These are phyloP conservation scores for Bos javanicus DNA, from an alignment of 2,113 vertebrate species.

Conservation along the genomic window DNA sequence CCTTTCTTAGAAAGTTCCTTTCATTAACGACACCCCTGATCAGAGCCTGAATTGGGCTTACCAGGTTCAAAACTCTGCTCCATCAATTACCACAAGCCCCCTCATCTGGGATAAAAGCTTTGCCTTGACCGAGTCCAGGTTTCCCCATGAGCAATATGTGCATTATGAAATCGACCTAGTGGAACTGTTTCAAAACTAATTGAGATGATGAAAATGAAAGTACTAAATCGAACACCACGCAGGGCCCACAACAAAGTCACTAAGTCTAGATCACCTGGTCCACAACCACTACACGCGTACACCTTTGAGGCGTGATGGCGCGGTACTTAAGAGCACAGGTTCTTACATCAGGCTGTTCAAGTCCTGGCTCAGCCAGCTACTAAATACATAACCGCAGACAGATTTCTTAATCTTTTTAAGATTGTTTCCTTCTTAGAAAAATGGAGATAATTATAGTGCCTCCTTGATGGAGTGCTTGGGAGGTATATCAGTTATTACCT, in stretches of 20 bases:
- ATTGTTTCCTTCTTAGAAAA: not conserved
- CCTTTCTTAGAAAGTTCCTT: not conserved
- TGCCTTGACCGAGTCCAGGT: not conserved
- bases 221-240: not conserved
- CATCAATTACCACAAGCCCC: not conserved
- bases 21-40: not conserved
- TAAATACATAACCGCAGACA: not conserved
- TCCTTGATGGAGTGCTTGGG: not conserved
- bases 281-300: accelerated
- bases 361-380: not conserved
- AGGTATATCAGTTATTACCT: not conserved
- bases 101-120: not conserved
- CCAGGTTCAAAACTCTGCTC: not conserved
- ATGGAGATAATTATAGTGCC: not conserved
- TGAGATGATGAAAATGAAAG: not conserved
- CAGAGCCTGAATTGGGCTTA: not conserved
- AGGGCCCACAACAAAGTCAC: not conserved
- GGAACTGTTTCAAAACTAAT: not conserved
- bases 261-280: not conserved
- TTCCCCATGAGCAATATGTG: not conserved
- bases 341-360: not conserved
- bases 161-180: not conserved
- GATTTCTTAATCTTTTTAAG: not conserved
- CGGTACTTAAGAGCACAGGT: not conserved
- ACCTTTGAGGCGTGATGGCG: not conserved